These are phyloP conservation scores for Drosophila ogumai DNA, from an alignment of 1,140 invertebrate species.

Conservation along the genomic window DNA sequence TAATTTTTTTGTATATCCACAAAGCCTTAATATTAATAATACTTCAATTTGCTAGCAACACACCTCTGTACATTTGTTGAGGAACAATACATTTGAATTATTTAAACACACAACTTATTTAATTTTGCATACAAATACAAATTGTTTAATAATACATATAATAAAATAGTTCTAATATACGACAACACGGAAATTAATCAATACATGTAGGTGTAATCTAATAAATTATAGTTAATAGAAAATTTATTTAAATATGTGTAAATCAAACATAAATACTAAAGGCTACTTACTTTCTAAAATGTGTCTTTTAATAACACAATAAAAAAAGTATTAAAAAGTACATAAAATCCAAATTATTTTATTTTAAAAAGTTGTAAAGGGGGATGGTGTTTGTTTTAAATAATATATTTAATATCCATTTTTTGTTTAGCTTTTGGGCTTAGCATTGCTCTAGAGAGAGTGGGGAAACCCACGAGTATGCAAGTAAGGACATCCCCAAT, in stretches of 20 bases:
- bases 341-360: too few species aligned
- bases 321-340: constrained; percentile 41
- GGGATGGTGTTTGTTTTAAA: neutral
- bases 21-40: constrained; percentile 19
- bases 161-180: constrained; percentile 42
- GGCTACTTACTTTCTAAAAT: constrained; percentile 47
- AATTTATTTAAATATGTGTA: constrained; percentile 50
- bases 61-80: neutral
- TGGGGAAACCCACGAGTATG: neutral
- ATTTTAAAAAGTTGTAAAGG: too few species aligned
- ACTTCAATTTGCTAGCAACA: constrained; percentile 7
- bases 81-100: neutral
- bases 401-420: neutral
- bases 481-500: neutral
- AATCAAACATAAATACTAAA: constrained; percentile 50
- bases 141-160: constrained; percentile 43
- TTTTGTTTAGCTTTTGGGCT: neutral
- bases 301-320: constrained; percentile 50
- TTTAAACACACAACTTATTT: neutral
- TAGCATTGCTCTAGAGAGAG: neutral
- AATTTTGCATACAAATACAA: constrained; percentile 17
- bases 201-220: constrained; percentile 54
- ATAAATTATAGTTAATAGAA: constrained; percentile 51
- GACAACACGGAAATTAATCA: constrained; percentile 44
- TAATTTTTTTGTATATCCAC: constrained; percentile 4